Base-by-base conservation (phyloP, 2,888 invertebrate species). In the Tachystola acroxantha region DNA sequence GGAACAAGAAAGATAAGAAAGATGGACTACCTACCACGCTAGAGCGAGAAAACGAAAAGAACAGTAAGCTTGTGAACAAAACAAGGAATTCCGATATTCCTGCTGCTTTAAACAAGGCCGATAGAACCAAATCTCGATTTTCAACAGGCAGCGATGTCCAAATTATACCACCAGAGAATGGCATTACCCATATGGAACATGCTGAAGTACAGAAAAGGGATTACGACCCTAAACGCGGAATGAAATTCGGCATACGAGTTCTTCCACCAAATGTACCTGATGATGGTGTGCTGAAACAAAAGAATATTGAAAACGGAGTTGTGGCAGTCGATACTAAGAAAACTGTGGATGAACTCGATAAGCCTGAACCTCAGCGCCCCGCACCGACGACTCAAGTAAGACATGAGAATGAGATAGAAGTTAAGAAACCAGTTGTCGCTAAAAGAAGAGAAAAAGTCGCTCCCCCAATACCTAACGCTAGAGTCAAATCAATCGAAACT, bases 181-280 rank as follows among this genome's bases (percentile, higher is more conserved):
- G 82, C 0, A 61, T 76, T 10, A 49, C 65, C 26, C 67, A 74
- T 40, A 57, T 82, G 16, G 88, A 89, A 53, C 80, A 85, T 19
- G 63, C 74, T 1, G 89, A 89, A 66, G 60, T 75, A 0, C 89
- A 89, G 53, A 90, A 88, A 58, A 78, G 82, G 43, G 89, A 89
- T 47, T 80, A 88, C 28, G 89, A 90, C 40, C 75, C 82, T 0
- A 88, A 88, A 47, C 87, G 88, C 40, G 90, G 87, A 32, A 88
- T 89, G 69, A 92, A 92, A 62, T 92, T 93, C 36, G 93, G 92
- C 0, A 90, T 92, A 35, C 85, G 91, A 57, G 92, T 93, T 0
- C 66, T 93, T 3, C 91, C 91, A 9, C 88, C 88, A 3, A 88
- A 87, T 41, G 74, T 88, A 22, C 88, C 88, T 19, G 86, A 88